Base-by-base conservation (phyloP, 2,797 vertebrate genomes). In the Helicolenus hilgendorfi region DNA sequence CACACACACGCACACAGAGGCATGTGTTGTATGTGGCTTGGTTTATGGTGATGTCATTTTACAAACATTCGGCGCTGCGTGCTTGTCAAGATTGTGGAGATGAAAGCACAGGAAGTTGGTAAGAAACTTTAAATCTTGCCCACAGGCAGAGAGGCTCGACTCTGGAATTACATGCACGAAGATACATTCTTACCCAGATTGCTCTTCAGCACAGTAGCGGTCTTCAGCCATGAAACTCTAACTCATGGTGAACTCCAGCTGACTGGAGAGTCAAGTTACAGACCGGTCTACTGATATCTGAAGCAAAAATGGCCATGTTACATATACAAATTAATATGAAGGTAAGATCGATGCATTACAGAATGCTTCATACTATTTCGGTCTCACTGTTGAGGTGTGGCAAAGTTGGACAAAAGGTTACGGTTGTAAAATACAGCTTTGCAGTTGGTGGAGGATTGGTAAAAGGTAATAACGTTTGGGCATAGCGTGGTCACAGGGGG, bases 11-110 rank as follows among this genome's bases (percentile, higher is more conserved):
- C 73, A 76, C 33, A 26, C 68, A 74, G 4, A 62, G 33, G 45
- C 56, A 70, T 35, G 60, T 65, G 68, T 81, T 74, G 35, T 72
- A 72, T 77, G 72, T 69, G 73, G 67, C 84, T 84, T 70, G 58
- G 62, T 72, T 85, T 72, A 49, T 36, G 63, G 68, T 94, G 84
- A 92, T 88, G 88, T 92, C 87, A 94, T 74, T 81, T 77, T 41
- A 60, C 64, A 91, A 91, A 70, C 49, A 90, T 89, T 76, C 56
- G 27, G 72, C 3, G 24, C 60, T 77, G 65, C 68, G 65, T 77
- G 58, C 79, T 81, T 86, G 77, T 84, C 56, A 58, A 80, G 80
- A 89, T 79, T 81, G 79, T 70, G 24, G 81, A 83, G 84, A 89
- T 89, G 35, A 91, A 89, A 91, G 83, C 41, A 64, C 65, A 89